These are phyloP conservation scores for Drosophila formosana DNA, from an alignment of 2,888 invertebrate species.

Conservation along the genomic window DNA sequence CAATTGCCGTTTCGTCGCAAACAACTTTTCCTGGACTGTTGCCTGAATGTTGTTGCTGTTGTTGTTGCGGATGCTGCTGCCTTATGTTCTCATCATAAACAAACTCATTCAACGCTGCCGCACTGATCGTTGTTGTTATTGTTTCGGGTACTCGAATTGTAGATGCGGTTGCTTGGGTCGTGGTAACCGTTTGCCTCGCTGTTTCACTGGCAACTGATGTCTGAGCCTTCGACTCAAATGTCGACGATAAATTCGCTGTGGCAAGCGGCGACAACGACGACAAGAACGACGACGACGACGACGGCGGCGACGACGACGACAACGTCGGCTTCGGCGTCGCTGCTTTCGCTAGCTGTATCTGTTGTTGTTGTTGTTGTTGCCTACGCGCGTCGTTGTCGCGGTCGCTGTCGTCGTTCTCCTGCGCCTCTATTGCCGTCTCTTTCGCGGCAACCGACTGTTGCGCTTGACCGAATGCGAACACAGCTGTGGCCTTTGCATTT, in stretches of 20 bases:
- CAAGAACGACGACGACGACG: slow-evolving; percentile 20
- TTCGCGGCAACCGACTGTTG: slow-evolving; percentile 50
- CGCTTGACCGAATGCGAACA: slow-evolving; percentile 39
- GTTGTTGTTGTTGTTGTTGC: slow-evolving; percentile 39
- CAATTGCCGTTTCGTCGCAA: slow-evolving; percentile 46
- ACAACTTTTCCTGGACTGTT: slow-evolving; percentile 22
- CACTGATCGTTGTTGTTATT: slow-evolving; percentile 34
- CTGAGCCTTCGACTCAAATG: slow-evolving; percentile 81
- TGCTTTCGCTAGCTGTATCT: slow-evolving; percentile 29
- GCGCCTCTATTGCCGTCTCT: slow-evolving; percentile 61
- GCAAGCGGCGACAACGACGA: slow-evolving; percentile 54
- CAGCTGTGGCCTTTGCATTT: slow-evolving; percentile 20
- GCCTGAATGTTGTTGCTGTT: slow-evolving; percentile 20
- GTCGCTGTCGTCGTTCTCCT: slow-evolving; percentile 37
- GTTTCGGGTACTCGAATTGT: slow-evolving; percentile 38
- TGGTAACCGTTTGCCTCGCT: slow-evolving; percentile 75
- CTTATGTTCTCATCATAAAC: slow-evolving; percentile 25
- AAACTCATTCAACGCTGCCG: slow-evolving; percentile 24
- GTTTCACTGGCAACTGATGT: slow-evolving; percentile 84
- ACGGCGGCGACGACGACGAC: slow-evolving; percentile 29
- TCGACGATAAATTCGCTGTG: slow-evolving; percentile 75
- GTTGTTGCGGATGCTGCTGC: slow-evolving; percentile 13
- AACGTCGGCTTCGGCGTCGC: slow-evolving; percentile 50
- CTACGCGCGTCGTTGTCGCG: slow-evolving; percentile 24
- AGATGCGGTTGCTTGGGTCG: slow-evolving; percentile 48